Percentiles rank a stretch among this genome's conserved stretches.
Conservation (phyloP, 2,797 vertebrate species). For the Monodelphis domestica region DNA sequence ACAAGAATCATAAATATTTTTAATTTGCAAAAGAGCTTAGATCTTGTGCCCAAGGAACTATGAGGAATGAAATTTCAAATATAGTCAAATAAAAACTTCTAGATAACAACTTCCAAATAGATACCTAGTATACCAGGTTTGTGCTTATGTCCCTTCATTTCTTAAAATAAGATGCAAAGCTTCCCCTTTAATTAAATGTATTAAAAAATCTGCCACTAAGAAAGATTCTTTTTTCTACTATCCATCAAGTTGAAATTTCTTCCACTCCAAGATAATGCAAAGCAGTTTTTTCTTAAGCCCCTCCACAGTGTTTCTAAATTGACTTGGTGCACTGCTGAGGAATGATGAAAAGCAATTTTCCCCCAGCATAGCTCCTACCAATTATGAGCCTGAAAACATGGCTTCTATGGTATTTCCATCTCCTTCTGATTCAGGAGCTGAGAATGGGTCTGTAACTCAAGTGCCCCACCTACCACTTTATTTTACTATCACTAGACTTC, state of each 20-base stretch:
- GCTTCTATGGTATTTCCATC: not conserved
- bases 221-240: not conserved
- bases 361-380: not conserved
- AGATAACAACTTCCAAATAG: not conserved
- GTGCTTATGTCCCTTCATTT: not conserved
- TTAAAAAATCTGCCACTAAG: not conserved
- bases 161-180: not conserved
- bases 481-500: not conserved
- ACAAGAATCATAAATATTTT: not conserved
- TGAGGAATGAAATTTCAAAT: not conserved
- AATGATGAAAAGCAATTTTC: conserved; percentile 1
- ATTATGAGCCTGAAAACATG: not conserved
- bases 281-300: not conserved
- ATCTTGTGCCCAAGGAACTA: not conserved
- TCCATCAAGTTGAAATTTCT: not conserved
- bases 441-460: not conserved
- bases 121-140: not conserved
- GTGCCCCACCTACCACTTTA: not conserved
- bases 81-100: not conserved
- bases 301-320: conserved; percentile 10
- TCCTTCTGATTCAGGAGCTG: not conserved
- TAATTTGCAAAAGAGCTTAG: not conserved
- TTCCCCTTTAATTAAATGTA: not conserved
- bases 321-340: not conserved
- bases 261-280: not conserved